A percentile compares a stretch with the other conserved stretches of the same genome.
phyloP scores from a whole-genome alignment of 2,888 invertebrate species.

The Ctenicera cuprea region DNA sequence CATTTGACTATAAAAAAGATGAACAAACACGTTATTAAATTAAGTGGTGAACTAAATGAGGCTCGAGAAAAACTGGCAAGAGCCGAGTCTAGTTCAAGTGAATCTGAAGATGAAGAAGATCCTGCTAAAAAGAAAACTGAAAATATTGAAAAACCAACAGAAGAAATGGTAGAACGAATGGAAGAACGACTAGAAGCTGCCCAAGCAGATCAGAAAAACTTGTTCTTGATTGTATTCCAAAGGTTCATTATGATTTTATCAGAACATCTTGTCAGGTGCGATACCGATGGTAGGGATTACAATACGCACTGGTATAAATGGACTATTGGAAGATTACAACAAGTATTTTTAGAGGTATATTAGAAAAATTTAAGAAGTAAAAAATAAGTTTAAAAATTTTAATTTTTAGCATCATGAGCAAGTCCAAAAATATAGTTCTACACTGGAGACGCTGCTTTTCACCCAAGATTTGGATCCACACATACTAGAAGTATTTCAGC shows the following conservation, averaged over 20 bases:
- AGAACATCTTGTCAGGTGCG: conserved; percentile 94
- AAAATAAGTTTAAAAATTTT: not conserved
- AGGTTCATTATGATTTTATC: conserved; percentile 98
- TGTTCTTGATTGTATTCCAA: conserved; percentile 98
- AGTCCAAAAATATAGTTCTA: conserved; percentile 97
- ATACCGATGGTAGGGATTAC: conserved; percentile 94
- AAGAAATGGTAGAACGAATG: conserved; percentile 95
- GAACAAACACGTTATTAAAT: conserved; percentile 94
- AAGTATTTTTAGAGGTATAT: conserved; percentile 94
- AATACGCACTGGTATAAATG: conserved; percentile 97
- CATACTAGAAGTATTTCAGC: conserved; percentile 97
- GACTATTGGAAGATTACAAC: conserved; percentile 95
- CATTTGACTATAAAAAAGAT: conserved; percentile 97
- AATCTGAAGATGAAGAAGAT: conserved; percentile 82
- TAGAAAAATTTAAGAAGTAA: conserved; percentile 60
- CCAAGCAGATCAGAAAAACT: conserved; percentile 96
- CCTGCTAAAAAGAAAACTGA: conserved; percentile 70
- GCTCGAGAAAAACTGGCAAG: conserved; percentile 91
- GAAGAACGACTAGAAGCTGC: conserved; percentile 96
- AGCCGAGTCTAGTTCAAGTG: conserved; percentile 88
- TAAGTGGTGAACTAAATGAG: conserved; percentile 87
- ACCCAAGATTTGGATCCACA: conserved; percentile 97
- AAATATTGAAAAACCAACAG: conserved; percentile 79
- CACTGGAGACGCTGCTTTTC: conserved; percentile 95
- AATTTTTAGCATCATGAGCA: conserved; percentile 94